phyloP scores from a whole-genome alignment of 2,113 vertebrate genomes.

The Pica pica region DNA sequence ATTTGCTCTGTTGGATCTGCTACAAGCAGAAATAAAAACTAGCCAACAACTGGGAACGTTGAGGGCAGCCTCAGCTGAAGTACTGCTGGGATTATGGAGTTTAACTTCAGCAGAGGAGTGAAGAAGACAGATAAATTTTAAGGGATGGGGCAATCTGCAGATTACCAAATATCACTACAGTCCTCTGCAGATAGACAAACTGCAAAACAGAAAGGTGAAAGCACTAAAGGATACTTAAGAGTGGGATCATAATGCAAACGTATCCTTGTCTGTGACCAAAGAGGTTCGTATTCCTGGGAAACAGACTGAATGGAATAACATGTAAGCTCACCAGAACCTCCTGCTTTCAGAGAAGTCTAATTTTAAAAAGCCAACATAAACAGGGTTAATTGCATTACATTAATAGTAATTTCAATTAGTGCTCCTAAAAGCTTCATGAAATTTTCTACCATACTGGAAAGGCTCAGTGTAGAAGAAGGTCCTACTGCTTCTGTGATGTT shows the following conservation, averaged over 20 bases:
- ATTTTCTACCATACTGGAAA: background rate
- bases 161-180: background rate
- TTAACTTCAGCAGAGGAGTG: background rate
- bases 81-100: background rate
- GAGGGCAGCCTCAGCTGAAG: background rate
- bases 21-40: background rate
- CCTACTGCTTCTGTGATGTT: background rate
- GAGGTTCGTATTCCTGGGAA: background rate
- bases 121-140: background rate
- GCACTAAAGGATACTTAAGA: background rate
- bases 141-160: background rate
- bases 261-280: background rate
- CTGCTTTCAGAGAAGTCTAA: background rate
- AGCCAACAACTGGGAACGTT: background rate
- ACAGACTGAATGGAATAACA: background rate
- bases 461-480: background rate
- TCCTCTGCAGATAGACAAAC: background rate
- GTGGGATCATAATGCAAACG: background rate
- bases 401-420: background rate
- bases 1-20: background rate
- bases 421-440: background rate
- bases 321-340: background rate
- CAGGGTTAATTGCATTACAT: background rate
- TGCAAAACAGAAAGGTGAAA: background rate
- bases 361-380: background rate